These are phyloP conservation scores for Coracias cyanogaster DNA, from an alignment of 2,797 vertebrate genomes.

Conservation along the genomic window DNA sequence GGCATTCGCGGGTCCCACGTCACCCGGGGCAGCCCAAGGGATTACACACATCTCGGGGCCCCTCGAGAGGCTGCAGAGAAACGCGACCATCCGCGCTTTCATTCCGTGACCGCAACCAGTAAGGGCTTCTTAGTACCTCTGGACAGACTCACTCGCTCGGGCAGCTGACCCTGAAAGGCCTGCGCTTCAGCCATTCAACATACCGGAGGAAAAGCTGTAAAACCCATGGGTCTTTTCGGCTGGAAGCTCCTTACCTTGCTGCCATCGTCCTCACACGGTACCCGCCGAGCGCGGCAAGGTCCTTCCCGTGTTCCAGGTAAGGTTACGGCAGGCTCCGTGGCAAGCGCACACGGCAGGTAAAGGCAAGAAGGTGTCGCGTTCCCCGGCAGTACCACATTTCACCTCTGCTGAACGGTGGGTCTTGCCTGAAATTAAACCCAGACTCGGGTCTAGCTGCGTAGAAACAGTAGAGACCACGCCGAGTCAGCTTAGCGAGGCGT, in stretches of 20 bases:
- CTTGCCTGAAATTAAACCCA: background rate
- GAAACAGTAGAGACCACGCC: background rate
- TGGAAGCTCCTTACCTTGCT: background rate
- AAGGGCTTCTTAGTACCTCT: background rate
- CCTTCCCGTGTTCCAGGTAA: background rate
- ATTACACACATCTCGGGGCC: background rate
- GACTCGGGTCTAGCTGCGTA: background rate
- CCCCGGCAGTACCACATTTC: background rate
- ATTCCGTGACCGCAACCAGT: fast-evolving
- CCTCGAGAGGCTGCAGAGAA: background rate
- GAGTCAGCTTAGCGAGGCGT: background rate
- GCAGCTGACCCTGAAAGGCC: background rate
- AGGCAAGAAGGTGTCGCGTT: background rate
- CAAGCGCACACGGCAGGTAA: background rate
- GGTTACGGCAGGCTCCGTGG: background rate
- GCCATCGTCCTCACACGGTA: background rate
- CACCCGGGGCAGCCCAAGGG: background rate
- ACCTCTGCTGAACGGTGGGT: background rate
- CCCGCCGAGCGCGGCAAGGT: background rate
- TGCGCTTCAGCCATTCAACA: background rate
- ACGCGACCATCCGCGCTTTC: fast-evolving
- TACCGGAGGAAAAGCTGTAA: background rate
- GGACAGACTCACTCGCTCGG: background rate
- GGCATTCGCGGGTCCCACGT: background rate
- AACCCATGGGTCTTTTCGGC: fast-evolving